Conservation (phyloP, 2,797 vertebrate genomes). For the Eulemur rubriventer region DNA sequence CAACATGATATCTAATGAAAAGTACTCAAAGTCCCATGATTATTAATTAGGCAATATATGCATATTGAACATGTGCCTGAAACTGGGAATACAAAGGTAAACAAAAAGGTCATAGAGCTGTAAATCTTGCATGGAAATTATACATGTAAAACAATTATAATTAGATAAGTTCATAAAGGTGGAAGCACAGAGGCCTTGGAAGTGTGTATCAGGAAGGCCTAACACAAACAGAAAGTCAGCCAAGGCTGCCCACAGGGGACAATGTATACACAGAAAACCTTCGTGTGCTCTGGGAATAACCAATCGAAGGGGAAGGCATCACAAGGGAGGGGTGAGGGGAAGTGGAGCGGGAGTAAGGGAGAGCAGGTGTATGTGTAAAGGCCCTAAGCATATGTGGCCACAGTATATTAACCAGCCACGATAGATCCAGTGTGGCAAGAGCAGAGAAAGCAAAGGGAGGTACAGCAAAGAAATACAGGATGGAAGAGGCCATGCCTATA, state of each 20-base stretch:
- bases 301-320: neutral
- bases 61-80: neutral
- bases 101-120: neutral
- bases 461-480: neutral
- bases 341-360: neutral
- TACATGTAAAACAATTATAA: neutral
- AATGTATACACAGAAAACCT: neutral
- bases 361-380: neutral
- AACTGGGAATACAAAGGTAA: neutral
- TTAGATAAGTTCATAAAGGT: neutral
- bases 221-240: neutral
- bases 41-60: neutral
- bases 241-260: neutral
- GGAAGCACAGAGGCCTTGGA: neutral
- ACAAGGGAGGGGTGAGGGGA: neutral
- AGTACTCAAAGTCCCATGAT: neutral
- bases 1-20: neutral
- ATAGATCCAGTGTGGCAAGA: neutral
- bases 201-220: neutral
- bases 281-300: neutral
- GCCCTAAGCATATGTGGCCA: neutral
- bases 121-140: neutral
- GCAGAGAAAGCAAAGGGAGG: neutral
- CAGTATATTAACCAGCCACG: neutral
- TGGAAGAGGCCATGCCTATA: neutral